These are phyloP conservation scores for Alligator mississippiensis DNA, from an alignment of 2,113 vertebrate species.

Conservation along the genomic window DNA sequence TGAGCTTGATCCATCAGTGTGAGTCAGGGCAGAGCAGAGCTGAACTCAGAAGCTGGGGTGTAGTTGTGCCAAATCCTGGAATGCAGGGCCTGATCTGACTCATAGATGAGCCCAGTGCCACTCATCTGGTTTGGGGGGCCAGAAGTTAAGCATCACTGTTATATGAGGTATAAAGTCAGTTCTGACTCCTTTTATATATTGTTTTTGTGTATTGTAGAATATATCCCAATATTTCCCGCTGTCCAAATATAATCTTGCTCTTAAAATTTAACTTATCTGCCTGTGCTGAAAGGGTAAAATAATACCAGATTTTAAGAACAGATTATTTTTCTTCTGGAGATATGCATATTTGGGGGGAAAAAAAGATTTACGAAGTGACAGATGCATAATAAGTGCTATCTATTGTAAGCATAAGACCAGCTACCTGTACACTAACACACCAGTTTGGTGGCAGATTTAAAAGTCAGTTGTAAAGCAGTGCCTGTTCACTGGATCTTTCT, in stretches of 20 bases:
- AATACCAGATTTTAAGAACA: not conserved
- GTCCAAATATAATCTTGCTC: not conserved
- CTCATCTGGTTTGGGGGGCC: too few species aligned
- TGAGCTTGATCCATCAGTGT: too few species aligned
- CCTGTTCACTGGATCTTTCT: not conserved
- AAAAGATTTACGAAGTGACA: not conserved
- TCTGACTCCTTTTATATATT: not conserved
- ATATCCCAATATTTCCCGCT: not conserved
- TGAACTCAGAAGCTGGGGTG: too few species aligned
- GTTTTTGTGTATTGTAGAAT: not conserved
- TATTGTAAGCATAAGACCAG: constrained; percentile 8
- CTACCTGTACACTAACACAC: not conserved
- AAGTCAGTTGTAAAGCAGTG: not conserved
- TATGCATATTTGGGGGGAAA: too few species aligned
- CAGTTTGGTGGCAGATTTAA: not conserved
- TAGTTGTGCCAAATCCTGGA: too few species aligned
- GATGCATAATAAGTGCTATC: not conserved
- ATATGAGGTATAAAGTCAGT: not conserved
- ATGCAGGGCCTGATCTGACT: too few species aligned
- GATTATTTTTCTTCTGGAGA: not conserved
- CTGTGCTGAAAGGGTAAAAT: not conserved
- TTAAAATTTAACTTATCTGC: not conserved
- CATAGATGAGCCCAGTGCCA: too few species aligned
- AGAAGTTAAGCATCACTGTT: too few species aligned
- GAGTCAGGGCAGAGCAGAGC: too few species aligned